Evolutionary conservation across 2,797 vertebrate genomes (phyloP).

Genomic region (Allobates femoralis): DNA sequence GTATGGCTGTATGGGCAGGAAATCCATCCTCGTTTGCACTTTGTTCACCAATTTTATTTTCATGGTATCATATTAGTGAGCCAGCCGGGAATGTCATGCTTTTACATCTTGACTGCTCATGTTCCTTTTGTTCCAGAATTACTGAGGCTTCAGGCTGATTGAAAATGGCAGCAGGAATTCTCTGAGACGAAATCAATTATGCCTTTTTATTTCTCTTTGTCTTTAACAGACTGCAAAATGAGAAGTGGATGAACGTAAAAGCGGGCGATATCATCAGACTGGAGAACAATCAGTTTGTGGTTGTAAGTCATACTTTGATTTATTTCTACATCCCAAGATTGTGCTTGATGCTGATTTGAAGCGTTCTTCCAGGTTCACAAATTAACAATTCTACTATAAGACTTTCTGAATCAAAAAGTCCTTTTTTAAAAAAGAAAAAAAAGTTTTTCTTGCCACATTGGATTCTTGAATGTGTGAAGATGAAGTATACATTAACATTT

Average conservation of each 20-base stretch:
- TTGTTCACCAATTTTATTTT: conserved; percentile 42
- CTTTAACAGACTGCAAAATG: conserved; percentile 77
- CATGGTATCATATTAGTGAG: conserved; percentile 30
- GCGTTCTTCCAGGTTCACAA: too few relatives aligned
- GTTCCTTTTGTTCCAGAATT: conserved; percentile 36
- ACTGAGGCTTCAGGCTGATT: conserved; percentile 51
- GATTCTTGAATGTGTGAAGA: not conserved
- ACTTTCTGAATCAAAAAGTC: too few relatives aligned
- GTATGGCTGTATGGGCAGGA: conserved; percentile 37
- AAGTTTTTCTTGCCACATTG: too few relatives aligned
- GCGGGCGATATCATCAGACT: conserved; percentile 84
- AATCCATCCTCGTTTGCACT: conserved; percentile 58
- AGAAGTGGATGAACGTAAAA: conserved; percentile 84
- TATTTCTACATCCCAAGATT: not conserved
- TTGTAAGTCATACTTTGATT: conserved; percentile 78
- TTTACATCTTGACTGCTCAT: conserved; percentile 38
- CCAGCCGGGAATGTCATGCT: conserved; percentile 42
- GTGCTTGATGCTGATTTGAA: not conserved
- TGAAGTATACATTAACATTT: not conserved
- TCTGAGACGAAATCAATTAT: conserved; percentile 39
- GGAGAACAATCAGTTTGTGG: conserved; percentile 87
- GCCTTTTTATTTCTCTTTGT: conserved; percentile 39
- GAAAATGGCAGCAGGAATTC: conserved; percentile 58
- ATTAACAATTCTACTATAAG: too few relatives aligned
- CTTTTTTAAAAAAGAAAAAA: too few relatives aligned